Conservation (phyloP, 2,113 vertebrate genomes). For the Phoenicopterus ruber region DNA sequence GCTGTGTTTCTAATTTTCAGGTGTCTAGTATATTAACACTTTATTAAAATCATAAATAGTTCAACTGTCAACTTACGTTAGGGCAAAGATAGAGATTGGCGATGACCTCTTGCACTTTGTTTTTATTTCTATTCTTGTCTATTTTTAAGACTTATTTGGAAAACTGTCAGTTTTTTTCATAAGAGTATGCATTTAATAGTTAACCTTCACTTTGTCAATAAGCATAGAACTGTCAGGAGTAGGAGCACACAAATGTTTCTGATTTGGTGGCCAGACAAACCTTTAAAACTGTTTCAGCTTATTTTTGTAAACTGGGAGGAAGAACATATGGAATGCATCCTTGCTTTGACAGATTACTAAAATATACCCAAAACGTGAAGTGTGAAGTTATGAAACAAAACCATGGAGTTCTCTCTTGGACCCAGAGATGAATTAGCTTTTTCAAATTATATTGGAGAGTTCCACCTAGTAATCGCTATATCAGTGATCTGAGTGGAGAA, state of each 20-base stretch:
- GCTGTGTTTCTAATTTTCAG: background rate
- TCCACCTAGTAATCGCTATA: background rate
- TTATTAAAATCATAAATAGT: background rate
- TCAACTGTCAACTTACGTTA: background rate
- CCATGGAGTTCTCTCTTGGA: background rate
- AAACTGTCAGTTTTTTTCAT: background rate
- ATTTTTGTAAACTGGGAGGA: background rate
- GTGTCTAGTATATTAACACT: background rate
- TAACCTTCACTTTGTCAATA: background rate
- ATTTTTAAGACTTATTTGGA: background rate
- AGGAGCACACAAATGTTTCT: background rate
- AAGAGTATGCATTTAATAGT: background rate
- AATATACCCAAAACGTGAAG: background rate
- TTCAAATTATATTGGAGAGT: background rate
- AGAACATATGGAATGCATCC: background rate
- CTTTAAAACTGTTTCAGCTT: background rate
- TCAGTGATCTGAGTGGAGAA: background rate
- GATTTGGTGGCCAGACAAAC: background rate
- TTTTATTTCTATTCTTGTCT: background rate
- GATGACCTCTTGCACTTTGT: background rate
- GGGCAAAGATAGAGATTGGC: background rate
- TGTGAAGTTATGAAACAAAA: background rate
- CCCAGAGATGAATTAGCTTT: background rate
- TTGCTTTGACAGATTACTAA: background rate
- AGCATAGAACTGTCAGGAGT: background rate